phyloP scores from a whole-genome alignment of 1,140 invertebrate genomes.

The Zaprionus kolodkinae region DNA sequence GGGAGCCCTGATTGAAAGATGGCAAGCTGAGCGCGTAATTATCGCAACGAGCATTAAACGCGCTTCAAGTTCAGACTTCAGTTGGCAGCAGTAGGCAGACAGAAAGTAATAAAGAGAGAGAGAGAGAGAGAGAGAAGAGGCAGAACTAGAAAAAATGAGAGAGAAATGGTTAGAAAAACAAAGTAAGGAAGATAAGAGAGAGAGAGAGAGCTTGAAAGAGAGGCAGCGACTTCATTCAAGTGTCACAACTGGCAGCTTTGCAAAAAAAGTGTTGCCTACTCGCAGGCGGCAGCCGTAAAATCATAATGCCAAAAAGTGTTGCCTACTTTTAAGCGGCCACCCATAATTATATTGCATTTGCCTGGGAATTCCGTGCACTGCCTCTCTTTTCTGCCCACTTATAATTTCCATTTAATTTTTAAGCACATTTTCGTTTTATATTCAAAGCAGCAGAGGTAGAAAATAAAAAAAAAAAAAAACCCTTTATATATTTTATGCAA shows the following conservation, averaged over 20 bases:
- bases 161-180: no score
- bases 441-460: background rate
- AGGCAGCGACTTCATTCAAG: background rate
- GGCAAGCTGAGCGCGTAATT: constrained; percentile 27
- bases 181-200: no score
- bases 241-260: background rate
- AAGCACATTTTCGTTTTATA: background rate
- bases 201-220: background rate
- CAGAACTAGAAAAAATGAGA: no score
- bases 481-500: background rate
- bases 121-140: background rate
- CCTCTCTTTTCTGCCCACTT: background rate
- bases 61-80: constrained; percentile 21
- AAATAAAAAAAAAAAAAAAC: background rate
- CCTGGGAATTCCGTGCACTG: background rate
- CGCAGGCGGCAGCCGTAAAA: constrained; percentile 15
- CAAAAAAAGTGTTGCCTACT: constrained; percentile 3
- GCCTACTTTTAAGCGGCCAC: constrained; percentile 27
- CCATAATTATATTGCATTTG: background rate
- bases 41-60: constrained; percentile 17
- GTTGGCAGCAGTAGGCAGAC: background rate
- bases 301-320: background rate
- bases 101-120: background rate
- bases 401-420: background rate
- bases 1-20: background rate